A percentile compares a stretch with the other conserved stretches of the same genome.
Conservation (phyloP, 2,888 invertebrate species). For the Tholera decimalis region DNA sequence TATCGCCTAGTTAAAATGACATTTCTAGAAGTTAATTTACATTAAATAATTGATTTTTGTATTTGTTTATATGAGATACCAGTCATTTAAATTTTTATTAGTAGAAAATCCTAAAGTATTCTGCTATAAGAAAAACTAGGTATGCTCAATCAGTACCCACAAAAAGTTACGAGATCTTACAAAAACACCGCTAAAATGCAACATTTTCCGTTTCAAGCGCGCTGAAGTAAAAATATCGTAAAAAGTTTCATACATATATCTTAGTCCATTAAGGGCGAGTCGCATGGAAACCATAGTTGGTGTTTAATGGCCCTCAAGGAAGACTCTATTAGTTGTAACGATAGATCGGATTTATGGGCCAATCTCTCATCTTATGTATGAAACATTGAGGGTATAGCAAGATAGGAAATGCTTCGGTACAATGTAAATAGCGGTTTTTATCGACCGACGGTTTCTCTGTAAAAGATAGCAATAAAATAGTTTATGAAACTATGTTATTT, state of each 20-base stretch:
- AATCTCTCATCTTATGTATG: constrained; percentile 74
- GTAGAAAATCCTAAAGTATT: too few species aligned
- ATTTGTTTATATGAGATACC: too few species aligned
- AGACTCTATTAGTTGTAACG: constrained; percentile 81
- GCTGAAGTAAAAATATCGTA: constrained; percentile 34
- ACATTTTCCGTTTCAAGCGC: constrained; percentile 8
- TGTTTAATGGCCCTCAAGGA: constrained; percentile 80
- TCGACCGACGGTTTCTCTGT: constrained; percentile 29
- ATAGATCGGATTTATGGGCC: constrained; percentile 78
- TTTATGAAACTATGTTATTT: constrained; percentile 20
- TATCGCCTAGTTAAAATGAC: too few species aligned
- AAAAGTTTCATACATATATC: constrained; percentile 49
- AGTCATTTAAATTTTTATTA: too few species aligned
- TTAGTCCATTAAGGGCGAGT: constrained; percentile 50
- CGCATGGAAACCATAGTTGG: constrained; percentile 68
- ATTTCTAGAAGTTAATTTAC: too few species aligned
- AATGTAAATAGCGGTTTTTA: constrained; percentile 57
- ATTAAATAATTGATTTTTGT: too few species aligned
- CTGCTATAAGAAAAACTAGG: too few species aligned
- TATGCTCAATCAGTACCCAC: too few species aligned
- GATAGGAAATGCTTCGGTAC: constrained; percentile 50
- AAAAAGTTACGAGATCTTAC: background rate
- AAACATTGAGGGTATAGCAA: constrained; percentile 64
- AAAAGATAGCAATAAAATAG: constrained; percentile 40
- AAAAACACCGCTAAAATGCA: constrained; percentile 7